Conservation (phyloP, 2,113 vertebrate genomes). For the Elachura formosa region DNA sequence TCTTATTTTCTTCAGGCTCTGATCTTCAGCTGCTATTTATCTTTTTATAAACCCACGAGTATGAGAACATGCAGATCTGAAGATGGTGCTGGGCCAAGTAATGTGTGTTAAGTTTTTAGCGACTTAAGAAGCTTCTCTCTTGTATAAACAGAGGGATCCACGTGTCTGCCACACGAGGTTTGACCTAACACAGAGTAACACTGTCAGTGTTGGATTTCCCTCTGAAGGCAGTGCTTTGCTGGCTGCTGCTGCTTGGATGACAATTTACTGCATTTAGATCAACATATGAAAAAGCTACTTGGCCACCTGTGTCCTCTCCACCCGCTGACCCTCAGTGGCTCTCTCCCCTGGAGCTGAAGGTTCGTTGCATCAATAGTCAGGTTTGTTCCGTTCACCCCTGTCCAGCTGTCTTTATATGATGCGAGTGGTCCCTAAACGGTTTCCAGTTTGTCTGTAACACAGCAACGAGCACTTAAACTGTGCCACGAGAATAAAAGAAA, state of each 20-base stretch:
- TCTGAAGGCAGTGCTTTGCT: slow-evolving; percentile 42
- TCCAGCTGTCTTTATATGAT: slow-evolving; percentile 24
- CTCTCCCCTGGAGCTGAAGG: neutral
- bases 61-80: slow-evolving; percentile 32
- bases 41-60: slow-evolving; percentile 31
- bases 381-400: slow-evolving; percentile 43
- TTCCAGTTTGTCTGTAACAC: slow-evolving; percentile 66
- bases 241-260: slow-evolving; percentile 55
- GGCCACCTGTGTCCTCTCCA: slow-evolving; percentile 20
- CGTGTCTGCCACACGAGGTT: neutral
- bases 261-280: slow-evolving; percentile 47
- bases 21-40: slow-evolving; percentile 36
- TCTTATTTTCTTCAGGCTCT: slow-evolving; percentile 41
- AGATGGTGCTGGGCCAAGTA: slow-evolving; percentile 63
- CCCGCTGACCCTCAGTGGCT: neutral
- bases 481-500: slow-evolving; percentile 43
- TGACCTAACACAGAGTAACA: neutral
- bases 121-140: slow-evolving; percentile 49
- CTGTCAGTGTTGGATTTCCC: neutral
- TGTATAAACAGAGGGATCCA: slow-evolving; percentile 30
- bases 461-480: slow-evolving; percentile 51
- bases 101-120: slow-evolving; percentile 28
- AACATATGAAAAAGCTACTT: slow-evolving; percentile 17
- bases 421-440: slow-evolving; percentile 55
- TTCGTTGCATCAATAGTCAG: slow-evolving; percentile 26